Conservation (phyloP, 2,888 invertebrate genomes). For the Tanaodytes sp. region DNA sequence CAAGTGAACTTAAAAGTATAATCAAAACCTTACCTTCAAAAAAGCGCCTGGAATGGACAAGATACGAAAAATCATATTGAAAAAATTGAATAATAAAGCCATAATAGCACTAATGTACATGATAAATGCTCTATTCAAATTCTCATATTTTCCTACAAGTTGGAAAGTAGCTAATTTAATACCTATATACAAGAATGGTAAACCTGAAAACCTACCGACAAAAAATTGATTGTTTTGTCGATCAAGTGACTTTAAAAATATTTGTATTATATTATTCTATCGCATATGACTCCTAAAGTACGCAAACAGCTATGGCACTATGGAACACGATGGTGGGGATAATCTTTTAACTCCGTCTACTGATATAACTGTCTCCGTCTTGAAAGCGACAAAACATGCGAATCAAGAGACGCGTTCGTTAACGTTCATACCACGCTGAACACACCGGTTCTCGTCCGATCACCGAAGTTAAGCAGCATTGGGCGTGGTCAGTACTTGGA, state of each 20-base stretch:
- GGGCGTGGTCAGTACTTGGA: too few relatives aligned
- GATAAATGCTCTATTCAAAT: constrained; percentile 23
- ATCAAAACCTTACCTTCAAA: constrained; percentile 5
- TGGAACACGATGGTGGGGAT: too few relatives aligned
- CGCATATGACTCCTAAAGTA: too few relatives aligned
- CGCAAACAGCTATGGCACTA: too few relatives aligned
- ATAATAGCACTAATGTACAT: constrained; percentile 23
- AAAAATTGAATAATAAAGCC: constrained; percentile 34
- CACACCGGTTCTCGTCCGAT: too few relatives aligned
- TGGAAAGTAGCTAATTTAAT: not conserved
- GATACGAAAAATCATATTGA: constrained; percentile 24
- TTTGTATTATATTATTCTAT: too few relatives aligned
- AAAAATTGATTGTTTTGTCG: constrained; percentile 41
- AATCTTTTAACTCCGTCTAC: too few relatives aligned
- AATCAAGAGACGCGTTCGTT: too few relatives aligned
- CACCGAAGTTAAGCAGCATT: too few relatives aligned
- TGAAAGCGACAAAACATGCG: too few relatives aligned
- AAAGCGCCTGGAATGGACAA: constrained; percentile 11
- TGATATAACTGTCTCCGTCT: too few relatives aligned
- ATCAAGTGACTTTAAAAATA: constrained; percentile 46
- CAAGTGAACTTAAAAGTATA: constrained; percentile 9
- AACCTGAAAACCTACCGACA: constrained; percentile 1
- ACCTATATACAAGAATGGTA: constrained; percentile 25
- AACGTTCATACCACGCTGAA: too few relatives aligned
- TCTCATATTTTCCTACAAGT: not conserved